These are phyloP conservation scores for Lampris megalopsis DNA, from an alignment of 2,113 vertebrate species.

Conservation along the genomic window DNA sequence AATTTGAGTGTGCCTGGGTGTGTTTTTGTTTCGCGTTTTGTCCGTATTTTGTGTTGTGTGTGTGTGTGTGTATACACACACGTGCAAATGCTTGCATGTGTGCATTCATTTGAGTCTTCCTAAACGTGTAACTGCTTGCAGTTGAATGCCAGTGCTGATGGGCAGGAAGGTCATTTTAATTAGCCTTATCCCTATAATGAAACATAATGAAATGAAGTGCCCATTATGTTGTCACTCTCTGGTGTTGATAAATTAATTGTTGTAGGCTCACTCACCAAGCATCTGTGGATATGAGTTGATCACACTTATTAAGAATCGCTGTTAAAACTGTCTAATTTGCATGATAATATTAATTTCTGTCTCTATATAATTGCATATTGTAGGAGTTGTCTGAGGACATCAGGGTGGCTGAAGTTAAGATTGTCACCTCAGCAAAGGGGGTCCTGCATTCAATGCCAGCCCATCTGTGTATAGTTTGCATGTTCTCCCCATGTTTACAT, in stretches of 20 bases:
- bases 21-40: background rate
- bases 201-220: slow-evolving; percentile 27
- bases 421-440: too few species aligned
- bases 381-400: background rate
- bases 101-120: background rate
- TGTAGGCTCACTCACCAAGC: background rate
- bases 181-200: slow-evolving; percentile 32
- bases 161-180: background rate
- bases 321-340: background rate
- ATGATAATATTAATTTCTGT: background rate
- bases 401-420: too few species aligned
- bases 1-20: too few species aligned
- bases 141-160: background rate
- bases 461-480: too few species aligned
- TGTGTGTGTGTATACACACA: background rate
- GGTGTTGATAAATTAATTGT: slow-evolving; percentile 5
- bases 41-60: background rate
- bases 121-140: too few species aligned
- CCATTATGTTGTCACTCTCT: slow-evolving; percentile 31
- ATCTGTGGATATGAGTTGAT: background rate
- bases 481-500: too few species aligned
- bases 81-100: background rate
- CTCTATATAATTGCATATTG: background rate
- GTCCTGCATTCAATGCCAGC: too few species aligned
- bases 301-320: background rate